phyloP scores from a whole-genome alignment of 2,888 invertebrate genomes.

The Lepidochrysops patricia region DNA sequence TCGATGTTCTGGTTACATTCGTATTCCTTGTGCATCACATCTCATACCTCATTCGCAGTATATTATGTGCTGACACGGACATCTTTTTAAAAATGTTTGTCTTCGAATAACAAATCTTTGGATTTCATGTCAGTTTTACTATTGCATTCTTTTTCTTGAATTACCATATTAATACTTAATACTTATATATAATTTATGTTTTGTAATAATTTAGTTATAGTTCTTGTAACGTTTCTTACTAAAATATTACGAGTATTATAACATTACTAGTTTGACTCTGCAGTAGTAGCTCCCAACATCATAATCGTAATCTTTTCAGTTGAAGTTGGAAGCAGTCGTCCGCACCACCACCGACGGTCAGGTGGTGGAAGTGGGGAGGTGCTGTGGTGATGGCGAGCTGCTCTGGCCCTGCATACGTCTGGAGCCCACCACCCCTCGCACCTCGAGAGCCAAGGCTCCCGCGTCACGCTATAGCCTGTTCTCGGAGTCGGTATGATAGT shows the following conservation, averaged over 20 bases:
- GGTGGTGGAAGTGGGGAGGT: constrained; percentile 34
- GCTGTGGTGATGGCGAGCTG: constrained; percentile 51
- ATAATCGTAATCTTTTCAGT: constrained; percentile 34
- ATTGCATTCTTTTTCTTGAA: too few species aligned
- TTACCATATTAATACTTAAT: too few species aligned
- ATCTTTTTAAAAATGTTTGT: background rate
- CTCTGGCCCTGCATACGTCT: constrained; percentile 55
- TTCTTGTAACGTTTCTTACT: too few species aligned
- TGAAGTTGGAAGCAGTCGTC: constrained; percentile 51
- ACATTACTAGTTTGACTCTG: too few species aligned
- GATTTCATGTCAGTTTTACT: too few species aligned
- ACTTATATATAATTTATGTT: too few species aligned
- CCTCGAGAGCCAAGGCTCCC: constrained; percentile 19
- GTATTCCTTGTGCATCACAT: background rate
- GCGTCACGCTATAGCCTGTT: constrained; percentile 31
- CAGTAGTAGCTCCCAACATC: too few species aligned
- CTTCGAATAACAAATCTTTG: background rate
- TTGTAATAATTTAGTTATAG: too few species aligned
- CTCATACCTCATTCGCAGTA: background rate
- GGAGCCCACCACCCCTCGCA: constrained; percentile 25
- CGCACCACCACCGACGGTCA: constrained; percentile 27
- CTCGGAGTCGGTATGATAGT: constrained; percentile 18
- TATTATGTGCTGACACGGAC: background rate
- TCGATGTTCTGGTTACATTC: too few species aligned
- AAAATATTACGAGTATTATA: too few species aligned